Base-by-base conservation (phyloP, 2,888 invertebrate species). In the Clanis bilineata region DNA sequence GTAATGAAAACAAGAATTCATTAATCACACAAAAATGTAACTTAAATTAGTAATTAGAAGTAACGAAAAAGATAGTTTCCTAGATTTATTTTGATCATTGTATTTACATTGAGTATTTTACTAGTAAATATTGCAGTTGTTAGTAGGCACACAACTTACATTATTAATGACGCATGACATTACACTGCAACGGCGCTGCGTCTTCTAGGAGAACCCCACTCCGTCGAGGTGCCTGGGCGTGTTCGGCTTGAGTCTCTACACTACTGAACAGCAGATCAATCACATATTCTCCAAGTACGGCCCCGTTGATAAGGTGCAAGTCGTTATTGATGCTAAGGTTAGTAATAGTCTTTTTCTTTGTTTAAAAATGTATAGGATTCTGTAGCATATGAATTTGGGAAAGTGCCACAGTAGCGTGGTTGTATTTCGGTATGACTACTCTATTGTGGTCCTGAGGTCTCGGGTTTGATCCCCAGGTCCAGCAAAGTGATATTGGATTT, bases 271-370 rank as follows among this genome's bases (percentile, higher is more conserved):
- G 72, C 97, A 98, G 84, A 94, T 99, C 44, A 95, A 96, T 79
- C 97, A 98, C 74, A 96, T 98, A 68, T 98, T 99, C 90, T 95
- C 95, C 51, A 97, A 98, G 83, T 99, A 95, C 83, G 99, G 99
- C 1, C 96, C 96, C 0, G 96, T 99, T 36, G 98, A 98, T 80
- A 95, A 97, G 80, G 96, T 97, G 23, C 97, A 98, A 92, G 96
- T 99, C 66, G 98, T 99, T 58, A 97, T 98, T 76, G 99, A 99
- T 89, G 98, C 98, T 54, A 98, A 98, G 95, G 97, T 96, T 86
- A 88, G 82, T 71, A 21, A 39, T 3, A 10, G 23, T 5, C 18
- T 41, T 21, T 7, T 21, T 58, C 51, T 21, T 47, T 9, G 2
- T 1, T 68, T 65, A 7, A 15, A 15, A 10, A 22, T 21, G 28